Percentiles rank a stretch among this genome's conserved stretches.
Conservation (phyloP, 2,888 invertebrate species). For the Caenorhabditis afra region DNA sequence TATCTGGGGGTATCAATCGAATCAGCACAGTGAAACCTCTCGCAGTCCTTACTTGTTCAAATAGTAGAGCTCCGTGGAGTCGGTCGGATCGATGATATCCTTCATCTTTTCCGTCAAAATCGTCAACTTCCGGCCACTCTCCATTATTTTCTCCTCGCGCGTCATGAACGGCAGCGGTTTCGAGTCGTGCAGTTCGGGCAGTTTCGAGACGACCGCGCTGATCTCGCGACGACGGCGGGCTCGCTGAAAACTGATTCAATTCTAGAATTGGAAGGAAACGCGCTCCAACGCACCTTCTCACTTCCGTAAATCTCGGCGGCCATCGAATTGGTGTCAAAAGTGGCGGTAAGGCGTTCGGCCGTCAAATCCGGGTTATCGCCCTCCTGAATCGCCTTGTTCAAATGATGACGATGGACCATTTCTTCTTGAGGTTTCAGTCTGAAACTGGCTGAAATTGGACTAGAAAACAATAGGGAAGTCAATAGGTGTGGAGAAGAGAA, state of each 20-base stretch:
- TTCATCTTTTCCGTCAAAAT: constrained; percentile 40
- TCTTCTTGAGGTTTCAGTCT: not conserved
- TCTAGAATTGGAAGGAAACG: too few relatives aligned
- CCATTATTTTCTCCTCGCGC: constrained; percentile 78
- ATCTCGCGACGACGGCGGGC: constrained; percentile 60
- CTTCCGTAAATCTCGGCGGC: constrained; percentile 58
- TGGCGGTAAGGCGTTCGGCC: constrained; percentile 61
- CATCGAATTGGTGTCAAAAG: constrained; percentile 67
- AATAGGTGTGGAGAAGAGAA: not conserved
- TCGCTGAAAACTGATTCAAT: constrained; percentile 25
- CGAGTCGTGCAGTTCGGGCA: constrained; percentile 73
- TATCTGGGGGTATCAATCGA: too few relatives aligned
- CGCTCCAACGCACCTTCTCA: constrained; percentile 26
- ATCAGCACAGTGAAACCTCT: too few relatives aligned
- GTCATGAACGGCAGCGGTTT: constrained; percentile 76
- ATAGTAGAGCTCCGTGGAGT: constrained; percentile 63
- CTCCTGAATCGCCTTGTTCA: constrained; percentile 60
- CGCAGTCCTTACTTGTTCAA: constrained; percentile 64
- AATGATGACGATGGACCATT: constrained; percentile 52
- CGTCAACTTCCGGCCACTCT: constrained; percentile 44
- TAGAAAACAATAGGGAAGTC: not conserved
- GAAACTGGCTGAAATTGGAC: not conserved
- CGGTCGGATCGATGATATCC: constrained; percentile 58
- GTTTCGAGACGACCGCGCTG: constrained; percentile 43
- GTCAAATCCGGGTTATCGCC: constrained; percentile 70